Conservation (phyloP, 2,113 vertebrate species). For the Arizona elegans region DNA sequence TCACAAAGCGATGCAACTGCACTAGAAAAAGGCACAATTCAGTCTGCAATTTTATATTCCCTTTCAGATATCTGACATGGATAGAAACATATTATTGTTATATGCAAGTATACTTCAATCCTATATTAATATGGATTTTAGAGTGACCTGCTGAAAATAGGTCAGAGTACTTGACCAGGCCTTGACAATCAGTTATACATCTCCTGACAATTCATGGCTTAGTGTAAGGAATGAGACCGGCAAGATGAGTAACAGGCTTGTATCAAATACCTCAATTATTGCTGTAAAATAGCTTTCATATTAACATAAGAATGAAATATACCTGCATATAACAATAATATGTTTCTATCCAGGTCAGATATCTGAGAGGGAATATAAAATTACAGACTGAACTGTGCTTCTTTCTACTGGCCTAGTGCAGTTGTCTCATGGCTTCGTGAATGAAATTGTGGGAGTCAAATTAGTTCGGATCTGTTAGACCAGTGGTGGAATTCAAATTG, state of each 20-base stretch:
- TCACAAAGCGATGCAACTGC: background rate
- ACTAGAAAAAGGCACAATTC: background rate
- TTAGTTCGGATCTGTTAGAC: background rate
- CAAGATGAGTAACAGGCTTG: background rate
- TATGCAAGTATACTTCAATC: background rate
- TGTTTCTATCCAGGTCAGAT: too few species aligned
- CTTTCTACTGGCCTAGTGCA: background rate
- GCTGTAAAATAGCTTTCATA: background rate
- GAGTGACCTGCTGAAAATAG: background rate
- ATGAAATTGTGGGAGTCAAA: background rate
- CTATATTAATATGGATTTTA: background rate
- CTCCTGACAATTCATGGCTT: background rate
- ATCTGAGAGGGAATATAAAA: background rate
- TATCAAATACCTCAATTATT: background rate
- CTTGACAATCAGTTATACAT: background rate
- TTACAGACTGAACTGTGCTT: background rate
- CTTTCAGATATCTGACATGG: too few species aligned
- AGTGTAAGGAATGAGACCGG: background rate
- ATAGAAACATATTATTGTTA: background rate
- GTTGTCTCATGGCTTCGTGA: background rate
- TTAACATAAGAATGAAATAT: background rate
- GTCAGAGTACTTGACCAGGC: background rate
- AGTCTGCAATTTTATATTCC: background rate
- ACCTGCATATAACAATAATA: background rate
- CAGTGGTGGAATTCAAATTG: too few species aligned